These are phyloP conservation scores for Betta splendens DNA, from an alignment of 2,797 vertebrate genomes.

Conservation along the genomic window DNA sequence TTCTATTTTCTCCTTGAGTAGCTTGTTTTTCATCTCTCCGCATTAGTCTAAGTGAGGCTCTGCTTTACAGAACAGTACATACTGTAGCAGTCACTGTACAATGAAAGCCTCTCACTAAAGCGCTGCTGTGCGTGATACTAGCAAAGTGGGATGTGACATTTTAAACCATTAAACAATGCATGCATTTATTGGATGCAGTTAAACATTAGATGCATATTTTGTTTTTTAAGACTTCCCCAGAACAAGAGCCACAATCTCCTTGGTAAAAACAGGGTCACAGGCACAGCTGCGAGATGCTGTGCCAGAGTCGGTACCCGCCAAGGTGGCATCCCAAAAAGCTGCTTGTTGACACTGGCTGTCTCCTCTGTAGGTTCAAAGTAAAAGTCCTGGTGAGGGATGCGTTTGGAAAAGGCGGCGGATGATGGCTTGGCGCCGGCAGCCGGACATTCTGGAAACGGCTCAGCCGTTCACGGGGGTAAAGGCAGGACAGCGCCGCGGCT, in stretches of 20 bases:
- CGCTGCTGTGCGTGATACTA: background rate
- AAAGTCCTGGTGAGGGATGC: constrained; percentile 5
- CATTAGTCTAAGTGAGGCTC: constrained; percentile 27
- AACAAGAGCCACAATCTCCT: constrained; percentile 4
- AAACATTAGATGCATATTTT: too few species aligned
- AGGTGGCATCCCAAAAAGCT: constrained; percentile 19
- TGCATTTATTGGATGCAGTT: too few species aligned
- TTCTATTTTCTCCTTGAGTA: constrained; percentile 53
- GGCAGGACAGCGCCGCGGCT: constrained; percentile 2
- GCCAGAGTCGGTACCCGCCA: constrained; percentile 17
- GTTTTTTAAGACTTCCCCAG: background rate
- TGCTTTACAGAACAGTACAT: constrained; percentile 37
- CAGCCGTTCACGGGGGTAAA: constrained; percentile 7
- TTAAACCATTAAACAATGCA: constrained; percentile 4
- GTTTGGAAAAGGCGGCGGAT: constrained; percentile 6
- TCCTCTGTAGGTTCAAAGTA: constrained; percentile 13
- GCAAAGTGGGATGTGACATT: background rate
- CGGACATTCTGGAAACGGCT: constrained; percentile 17
- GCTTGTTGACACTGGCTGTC: constrained; percentile 28
- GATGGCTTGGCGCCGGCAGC: background rate
- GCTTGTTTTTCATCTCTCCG: constrained; percentile 46
- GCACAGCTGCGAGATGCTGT: constrained; percentile 17
- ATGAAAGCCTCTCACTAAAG: too few species aligned
- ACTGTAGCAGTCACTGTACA: too few species aligned
- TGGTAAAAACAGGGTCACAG: constrained; percentile 18